Evolutionary conservation across 2,113 vertebrate species (phyloP).

Genomic region (Chaetodon trifascialis): DNA sequence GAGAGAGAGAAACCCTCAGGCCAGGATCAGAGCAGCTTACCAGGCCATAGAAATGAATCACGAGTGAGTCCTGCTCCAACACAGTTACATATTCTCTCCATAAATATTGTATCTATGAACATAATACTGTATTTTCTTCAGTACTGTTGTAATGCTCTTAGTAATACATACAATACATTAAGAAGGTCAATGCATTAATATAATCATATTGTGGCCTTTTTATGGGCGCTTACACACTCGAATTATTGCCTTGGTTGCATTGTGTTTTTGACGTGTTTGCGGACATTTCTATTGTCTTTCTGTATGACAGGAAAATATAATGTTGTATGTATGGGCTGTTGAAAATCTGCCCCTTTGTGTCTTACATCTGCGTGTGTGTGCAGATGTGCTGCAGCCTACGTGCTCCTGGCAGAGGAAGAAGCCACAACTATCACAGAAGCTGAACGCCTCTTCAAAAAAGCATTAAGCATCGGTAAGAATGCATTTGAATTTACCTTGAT

Average conservation of each 20-base stretch:
- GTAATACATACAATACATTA: neutral
- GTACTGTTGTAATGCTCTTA: neutral
- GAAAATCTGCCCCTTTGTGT: neutral
- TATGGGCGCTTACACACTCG: neutral
- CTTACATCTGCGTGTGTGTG: slow-evolving; percentile 16
- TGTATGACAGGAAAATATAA: neutral
- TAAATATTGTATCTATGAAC: neutral
- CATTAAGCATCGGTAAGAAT: slow-evolving; percentile 91
- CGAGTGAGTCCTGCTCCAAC: slow-evolving; percentile 88
- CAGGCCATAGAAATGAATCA: slow-evolving; percentile 96
- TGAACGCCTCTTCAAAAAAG: slow-evolving; percentile 96
- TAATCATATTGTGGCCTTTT: neutral
- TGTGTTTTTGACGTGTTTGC: neutral
- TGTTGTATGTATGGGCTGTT: neutral
- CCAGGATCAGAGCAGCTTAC: slow-evolving; percentile 95
- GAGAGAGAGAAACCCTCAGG: slow-evolving; percentile 97
- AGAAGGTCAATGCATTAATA: neutral
- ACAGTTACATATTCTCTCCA: neutral
- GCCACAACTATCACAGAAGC: slow-evolving; percentile 97
- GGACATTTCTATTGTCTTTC: neutral
- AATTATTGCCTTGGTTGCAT: neutral
- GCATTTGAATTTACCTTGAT: neutral
- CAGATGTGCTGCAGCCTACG: slow-evolving; percentile 96
- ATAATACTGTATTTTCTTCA: neutral
- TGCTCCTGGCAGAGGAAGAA: slow-evolving; percentile 97